Evolutionary conservation across 2,113 vertebrate species (phyloP).

Genomic region (Anolis sagrei): DNA sequence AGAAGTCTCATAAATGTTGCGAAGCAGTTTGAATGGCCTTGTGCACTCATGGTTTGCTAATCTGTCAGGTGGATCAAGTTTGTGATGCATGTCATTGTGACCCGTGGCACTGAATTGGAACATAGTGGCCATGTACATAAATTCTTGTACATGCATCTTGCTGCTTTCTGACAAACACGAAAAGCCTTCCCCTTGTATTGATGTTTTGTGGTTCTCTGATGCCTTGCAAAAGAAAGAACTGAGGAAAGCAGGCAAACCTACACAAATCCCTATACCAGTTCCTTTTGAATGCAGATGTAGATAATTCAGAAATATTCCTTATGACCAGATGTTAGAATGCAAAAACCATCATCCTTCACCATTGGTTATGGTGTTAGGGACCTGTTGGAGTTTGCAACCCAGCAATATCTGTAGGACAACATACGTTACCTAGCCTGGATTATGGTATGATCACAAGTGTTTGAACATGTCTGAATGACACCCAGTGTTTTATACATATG

Average conservation of each 20-base stretch:
- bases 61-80: constrained; percentile 45
- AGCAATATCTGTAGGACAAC: background rate
- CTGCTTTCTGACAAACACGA: background rate
- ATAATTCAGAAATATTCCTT: too few species aligned
- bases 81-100: constrained; percentile 35
- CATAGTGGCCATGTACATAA: background rate
- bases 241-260: background rate
- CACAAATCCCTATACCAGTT: background rate
- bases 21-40: constrained; percentile 60
- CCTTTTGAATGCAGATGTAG: background rate
- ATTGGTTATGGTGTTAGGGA: background rate
- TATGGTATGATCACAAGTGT: too few species aligned
- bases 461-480: too few species aligned
- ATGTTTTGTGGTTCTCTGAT: background rate
- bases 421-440: too few species aligned
- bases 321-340: background rate
- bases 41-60: constrained; percentile 52
- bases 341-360: background rate
- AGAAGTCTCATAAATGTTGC: constrained; percentile 40
- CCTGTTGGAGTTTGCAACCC: background rate
- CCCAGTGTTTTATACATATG: too few species aligned
- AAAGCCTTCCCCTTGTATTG: background rate
- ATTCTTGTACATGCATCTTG: background rate
- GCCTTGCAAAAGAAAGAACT: background rate
- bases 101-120: constrained; percentile 6